phyloP scores from a whole-genome alignment of 2,888 invertebrate genomes.

The Folsomia candida region DNA sequence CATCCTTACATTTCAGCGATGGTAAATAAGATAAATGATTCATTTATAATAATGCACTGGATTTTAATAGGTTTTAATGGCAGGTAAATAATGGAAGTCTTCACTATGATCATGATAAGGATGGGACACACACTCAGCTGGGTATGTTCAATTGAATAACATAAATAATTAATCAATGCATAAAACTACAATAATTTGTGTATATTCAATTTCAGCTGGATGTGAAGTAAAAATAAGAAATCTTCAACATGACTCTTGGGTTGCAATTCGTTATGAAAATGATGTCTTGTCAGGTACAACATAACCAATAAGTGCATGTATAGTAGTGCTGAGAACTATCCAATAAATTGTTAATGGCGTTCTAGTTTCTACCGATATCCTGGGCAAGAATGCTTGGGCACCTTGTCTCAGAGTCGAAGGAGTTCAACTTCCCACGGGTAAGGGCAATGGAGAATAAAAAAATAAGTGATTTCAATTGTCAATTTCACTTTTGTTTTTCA shows the following conservation, averaged over 20 bases:
- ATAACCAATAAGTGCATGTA: background rate
- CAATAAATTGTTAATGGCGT: background rate
- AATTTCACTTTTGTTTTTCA: too few species aligned
- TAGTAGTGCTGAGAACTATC: background rate
- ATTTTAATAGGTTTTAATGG: background rate
- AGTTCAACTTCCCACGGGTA: constrained; percentile 85
- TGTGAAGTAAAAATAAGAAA: constrained; percentile 96
- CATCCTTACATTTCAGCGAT: constrained; percentile 98
- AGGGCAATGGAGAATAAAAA: too few species aligned
- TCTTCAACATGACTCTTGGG: constrained; percentile 80
- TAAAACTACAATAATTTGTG: too few species aligned
- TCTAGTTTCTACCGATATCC: constrained; percentile 84
- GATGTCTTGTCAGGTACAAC: constrained; percentile 76
- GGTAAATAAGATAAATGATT: too few species aligned
- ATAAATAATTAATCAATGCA: too few species aligned
- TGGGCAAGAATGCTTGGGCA: constrained; percentile 89
- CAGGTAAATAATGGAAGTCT: constrained; percentile 84
- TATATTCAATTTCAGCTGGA: constrained; percentile 72
- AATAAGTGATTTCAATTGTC: too few species aligned
- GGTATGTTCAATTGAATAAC: background rate
- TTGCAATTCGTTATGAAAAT: constrained; percentile 86
- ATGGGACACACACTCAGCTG: constrained; percentile 96
- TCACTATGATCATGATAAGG: constrained; percentile 95
- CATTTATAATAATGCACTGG: too few species aligned
- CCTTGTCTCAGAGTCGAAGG: constrained; percentile 86